phyloP scores from a whole-genome alignment of 2,113 vertebrate genomes.

The Sporophila hypoxantha region DNA sequence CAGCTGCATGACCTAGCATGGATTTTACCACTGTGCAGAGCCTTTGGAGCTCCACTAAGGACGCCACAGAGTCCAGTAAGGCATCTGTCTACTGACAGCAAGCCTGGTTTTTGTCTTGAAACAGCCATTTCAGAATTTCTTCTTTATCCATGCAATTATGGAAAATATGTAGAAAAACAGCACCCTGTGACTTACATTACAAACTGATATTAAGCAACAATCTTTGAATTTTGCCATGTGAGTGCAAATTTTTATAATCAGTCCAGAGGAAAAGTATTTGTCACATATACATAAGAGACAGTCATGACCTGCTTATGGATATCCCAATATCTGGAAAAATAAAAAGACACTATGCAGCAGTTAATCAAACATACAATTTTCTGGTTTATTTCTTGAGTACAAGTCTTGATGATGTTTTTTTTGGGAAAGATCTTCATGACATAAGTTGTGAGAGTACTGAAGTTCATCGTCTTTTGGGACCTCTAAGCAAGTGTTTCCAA shows the following conservation, averaged over 20 bases:
- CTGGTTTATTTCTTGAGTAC: background rate
- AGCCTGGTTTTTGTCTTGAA: background rate
- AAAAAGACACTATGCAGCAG: background rate
- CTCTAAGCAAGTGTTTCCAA: slow-evolving; percentile 6
- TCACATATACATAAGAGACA: background rate
- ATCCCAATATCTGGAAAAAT: background rate
- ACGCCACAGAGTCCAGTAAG: background rate
- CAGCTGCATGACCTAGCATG: background rate
- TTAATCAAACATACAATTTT: background rate
- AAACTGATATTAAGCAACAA: background rate
- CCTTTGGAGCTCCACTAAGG: background rate
- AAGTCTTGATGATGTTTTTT: background rate
- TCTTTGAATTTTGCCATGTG: background rate
- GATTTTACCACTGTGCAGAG: background rate
- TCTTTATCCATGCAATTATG: background rate
- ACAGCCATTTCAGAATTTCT: background rate
- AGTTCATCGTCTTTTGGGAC: slow-evolving; percentile 17
- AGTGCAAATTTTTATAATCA: background rate
- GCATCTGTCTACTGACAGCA: background rate
- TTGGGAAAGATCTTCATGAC: background rate
- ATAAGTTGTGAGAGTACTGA: background rate
- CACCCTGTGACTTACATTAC: background rate
- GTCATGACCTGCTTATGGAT: background rate
- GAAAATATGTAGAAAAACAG: slow-evolving; percentile 15
- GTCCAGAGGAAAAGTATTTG: background rate